phyloP scores from a whole-genome alignment of 2,797 vertebrate genomes.

The Mormyrus proboscirostris region DNA sequence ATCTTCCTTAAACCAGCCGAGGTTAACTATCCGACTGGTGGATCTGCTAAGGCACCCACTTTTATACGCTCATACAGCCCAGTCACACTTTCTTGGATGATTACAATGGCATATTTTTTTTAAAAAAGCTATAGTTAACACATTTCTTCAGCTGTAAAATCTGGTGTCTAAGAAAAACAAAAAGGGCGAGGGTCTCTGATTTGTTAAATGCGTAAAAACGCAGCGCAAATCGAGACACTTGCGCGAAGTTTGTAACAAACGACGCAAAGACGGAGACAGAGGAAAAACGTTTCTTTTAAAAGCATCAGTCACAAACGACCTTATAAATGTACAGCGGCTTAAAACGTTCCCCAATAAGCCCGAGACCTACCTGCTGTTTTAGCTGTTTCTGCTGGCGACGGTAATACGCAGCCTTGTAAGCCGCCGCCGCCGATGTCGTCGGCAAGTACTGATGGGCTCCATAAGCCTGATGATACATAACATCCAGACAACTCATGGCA shows the following conservation, averaged over 20 bases:
- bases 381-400: slow-evolving; percentile 53
- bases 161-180: not conserved
- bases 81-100: not conserved
- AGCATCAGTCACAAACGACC: not conserved
- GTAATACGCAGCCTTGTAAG: slow-evolving; percentile 68
- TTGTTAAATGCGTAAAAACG: not conserved
- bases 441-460: slow-evolving; percentile 74
- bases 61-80: not conserved
- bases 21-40: not conserved
- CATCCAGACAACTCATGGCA: slow-evolving; percentile 94
- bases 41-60: not conserved
- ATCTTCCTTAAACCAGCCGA: not conserved
- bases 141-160: not conserved
- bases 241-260: not conserved
- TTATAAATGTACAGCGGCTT: not conserved
- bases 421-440: slow-evolving; percentile 46
- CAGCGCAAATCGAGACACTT: not conserved
- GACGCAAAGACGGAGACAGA: not conserved
- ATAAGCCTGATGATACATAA: slow-evolving; percentile 89
- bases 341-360: not conserved
- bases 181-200: not conserved
- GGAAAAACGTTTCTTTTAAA: not conserved
- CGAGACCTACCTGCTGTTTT: slow-evolving; percentile 72
- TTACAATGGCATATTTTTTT: not conserved
- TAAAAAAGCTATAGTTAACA: not conserved